Evolutionary conservation across 2,113 vertebrate species (phyloP), one percentile per base, ranked within the genome.

Genomic region (Platichthys flesus): DNA sequence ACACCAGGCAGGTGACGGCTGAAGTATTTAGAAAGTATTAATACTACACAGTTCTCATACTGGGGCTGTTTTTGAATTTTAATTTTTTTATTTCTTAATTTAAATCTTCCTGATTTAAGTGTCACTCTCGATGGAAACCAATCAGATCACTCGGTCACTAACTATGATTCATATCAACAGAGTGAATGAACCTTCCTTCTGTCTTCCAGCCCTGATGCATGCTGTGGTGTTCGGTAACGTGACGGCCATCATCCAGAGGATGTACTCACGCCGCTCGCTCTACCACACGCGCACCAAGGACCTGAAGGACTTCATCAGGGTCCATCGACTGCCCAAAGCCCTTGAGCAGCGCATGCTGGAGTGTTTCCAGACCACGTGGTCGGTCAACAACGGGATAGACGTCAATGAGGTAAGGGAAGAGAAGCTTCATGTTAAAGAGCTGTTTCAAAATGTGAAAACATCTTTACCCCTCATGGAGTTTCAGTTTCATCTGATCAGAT

Each of bases 341-440:
- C 91, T 98, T 60, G 98, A 98, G 85, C 97, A 98, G 88, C 96
- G 97, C 87, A 98, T 98, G 97, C 95, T 98, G 40, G 97, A 98
- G 83, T 98, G 98, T 93, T 98, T 98, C 92, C 97, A 98, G 90
- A 98, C 97, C 60, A 98, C 96, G 0, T 98, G 97, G 97, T 98
- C 97, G 8, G 97, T 98, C 93, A 98, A 98, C 93, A 98, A 98
- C 4, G 97, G 97, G 78, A 98, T 98, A 63, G 97, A 98, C 85
- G 96, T 97, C 74, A 96, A 95, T 40, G 97, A 98, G 97, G 97
- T 97, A 95, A 92, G 54, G 14, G 16, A 2, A 31, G 28, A 31
- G 31, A 31, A 31, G 31, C 31, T 7, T 31, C 31, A 31, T 31
- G 47, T 40, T 40, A 12, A 12, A 40, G 16, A 10, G 31, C 6